Evolutionary conservation across 2,888 invertebrate genomes (phyloP), one percentile per base, ranked within the genome.

Genomic region (Tortrix viridana): DNA sequence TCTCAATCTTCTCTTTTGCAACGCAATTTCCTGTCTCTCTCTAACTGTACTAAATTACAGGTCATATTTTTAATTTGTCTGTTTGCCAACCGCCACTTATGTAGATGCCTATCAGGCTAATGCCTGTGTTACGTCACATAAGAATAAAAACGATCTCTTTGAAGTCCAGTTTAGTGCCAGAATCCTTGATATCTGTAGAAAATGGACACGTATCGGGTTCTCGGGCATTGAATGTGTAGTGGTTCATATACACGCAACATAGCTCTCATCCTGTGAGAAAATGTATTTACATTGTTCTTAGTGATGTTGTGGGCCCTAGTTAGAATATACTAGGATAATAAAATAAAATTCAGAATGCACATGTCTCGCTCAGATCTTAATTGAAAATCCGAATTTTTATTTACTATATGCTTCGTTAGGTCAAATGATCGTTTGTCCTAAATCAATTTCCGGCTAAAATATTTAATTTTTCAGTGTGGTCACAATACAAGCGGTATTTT

Each of bases 91-190:
- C 18, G 16, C n/a, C n/a, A 37, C 41, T 49, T 22, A 38, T 43
- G 19, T 46, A 19, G 63, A 63, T 63, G 48, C 57, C 32, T 53
- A 63, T 63, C 58, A 32, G 46, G 14, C 53, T 57, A 63, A 63
- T 63, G 63, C 16, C 3, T 9, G 22, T 4, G 12, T 63, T 47
- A 14, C 53, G 58, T 41, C 20, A 47, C 16, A 53, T 38, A 16
- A 16, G 19, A 26, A 23, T 48, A 48, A 26, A 41, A 44, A 22
- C 44, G 56, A 57, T 56, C 26, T 37, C 32, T 20, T 20, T 48
- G 7, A 7, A 37, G 18, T 49, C 32, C 32, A 32, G 32, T 32
- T 32, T 2, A 12, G 32, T 32, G 32, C 32, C 32, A 12, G 32
- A 1, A 3, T 12, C 9, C 3, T 32, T 32, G 12, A 32, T 32